Evolutionary conservation across 1,140 invertebrate species (phyloP).

Genomic region (Drosophila ercepeae): DNA sequence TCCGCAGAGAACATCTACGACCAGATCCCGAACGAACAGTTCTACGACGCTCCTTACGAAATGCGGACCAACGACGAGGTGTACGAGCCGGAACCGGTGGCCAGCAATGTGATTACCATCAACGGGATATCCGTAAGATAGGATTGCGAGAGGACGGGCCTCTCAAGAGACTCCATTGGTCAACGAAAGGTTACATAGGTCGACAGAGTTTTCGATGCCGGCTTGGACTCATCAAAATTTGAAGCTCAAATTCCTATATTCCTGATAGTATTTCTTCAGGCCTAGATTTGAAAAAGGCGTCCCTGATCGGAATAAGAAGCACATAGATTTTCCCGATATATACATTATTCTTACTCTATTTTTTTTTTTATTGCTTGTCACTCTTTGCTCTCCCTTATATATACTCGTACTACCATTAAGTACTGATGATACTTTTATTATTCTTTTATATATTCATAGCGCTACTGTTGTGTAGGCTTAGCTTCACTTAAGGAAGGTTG

Average conservation of each 20-base stretch:
- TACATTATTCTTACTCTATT: no score
- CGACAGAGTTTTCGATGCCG: neutral
- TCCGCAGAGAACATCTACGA: conserved; percentile 82
- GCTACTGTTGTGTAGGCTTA: no score
- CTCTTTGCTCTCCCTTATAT: no score
- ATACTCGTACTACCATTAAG: no score
- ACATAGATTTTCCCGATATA: no score
- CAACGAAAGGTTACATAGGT: neutral
- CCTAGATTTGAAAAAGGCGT: no score
- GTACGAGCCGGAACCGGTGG: conserved; percentile 88
- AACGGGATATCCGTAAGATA: conserved; percentile 89
- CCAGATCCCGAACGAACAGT: conserved; percentile 82
- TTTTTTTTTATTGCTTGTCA: no score
- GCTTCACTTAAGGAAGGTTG: no score
- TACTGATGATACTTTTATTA: no score
- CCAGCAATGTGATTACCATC: conserved; percentile 88
- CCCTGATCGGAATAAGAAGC: neutral
- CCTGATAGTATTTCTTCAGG: neutral
- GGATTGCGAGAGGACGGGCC: neutral
- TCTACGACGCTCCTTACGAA: conserved; percentile 86
- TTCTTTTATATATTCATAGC: no score
- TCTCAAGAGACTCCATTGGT: neutral
- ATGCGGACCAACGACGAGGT: conserved; percentile 87
- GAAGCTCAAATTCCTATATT: neutral
- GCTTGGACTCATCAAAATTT: neutral